These are phyloP conservation scores for Fundulus diaphanus DNA, from an alignment of 2,797 vertebrate genomes.

Conservation along the genomic window DNA sequence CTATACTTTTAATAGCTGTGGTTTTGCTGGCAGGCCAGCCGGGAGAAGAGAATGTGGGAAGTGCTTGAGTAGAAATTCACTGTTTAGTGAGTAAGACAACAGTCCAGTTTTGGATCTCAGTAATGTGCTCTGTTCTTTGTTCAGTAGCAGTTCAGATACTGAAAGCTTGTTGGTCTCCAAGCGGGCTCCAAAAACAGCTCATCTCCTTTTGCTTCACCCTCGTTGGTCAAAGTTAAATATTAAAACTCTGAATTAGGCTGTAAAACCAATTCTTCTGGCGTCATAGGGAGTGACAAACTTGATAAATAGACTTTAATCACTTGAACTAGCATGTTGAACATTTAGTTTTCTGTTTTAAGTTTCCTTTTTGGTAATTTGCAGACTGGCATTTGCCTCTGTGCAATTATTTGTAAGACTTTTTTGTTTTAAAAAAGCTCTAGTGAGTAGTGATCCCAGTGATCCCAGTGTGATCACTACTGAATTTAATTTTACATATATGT, in stretches of 20 bases:
- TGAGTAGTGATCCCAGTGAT: background rate
- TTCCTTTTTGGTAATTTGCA: background rate
- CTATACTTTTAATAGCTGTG: no score
- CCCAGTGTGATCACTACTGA: background rate
- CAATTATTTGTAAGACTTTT: background rate
- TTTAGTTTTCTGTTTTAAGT: background rate
- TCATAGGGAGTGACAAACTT: background rate
- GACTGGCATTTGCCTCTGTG: background rate
- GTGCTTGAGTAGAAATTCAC: background rate
- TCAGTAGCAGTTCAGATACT: no score
- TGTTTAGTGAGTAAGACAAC: background rate
- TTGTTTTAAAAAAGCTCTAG: background rate
- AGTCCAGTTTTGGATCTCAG: background rate
- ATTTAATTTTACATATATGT: background rate
- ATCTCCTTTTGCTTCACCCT: background rate
- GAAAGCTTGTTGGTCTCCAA: background rate
- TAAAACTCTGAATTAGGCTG: background rate
- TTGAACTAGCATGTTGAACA: background rate
- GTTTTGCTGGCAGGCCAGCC: background rate
- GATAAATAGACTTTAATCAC: background rate
- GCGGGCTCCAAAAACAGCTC: background rate
- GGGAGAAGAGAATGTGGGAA: background rate
- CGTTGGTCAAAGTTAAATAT: background rate
- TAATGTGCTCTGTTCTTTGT: background rate
- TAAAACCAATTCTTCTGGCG: background rate